phyloP scores from a whole-genome alignment of 1,140 invertebrate genomes.

The Drosophila sucinea region DNA sequence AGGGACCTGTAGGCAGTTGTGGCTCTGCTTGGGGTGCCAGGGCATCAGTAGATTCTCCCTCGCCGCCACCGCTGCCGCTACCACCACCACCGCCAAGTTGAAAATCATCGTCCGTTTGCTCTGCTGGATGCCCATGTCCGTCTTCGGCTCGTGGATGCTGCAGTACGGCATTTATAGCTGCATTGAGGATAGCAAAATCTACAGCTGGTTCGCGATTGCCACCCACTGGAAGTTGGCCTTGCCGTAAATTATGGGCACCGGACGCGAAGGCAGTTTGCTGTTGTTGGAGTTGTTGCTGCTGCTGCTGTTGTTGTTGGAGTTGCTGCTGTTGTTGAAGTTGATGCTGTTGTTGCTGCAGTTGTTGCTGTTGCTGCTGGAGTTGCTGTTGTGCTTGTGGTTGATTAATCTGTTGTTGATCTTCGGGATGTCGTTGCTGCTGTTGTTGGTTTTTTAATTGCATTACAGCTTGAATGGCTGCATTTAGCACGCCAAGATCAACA shows the following conservation, averaged over 20 bases:
- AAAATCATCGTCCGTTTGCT: constrained; percentile 36
- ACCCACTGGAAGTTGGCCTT: constrained; percentile 7
- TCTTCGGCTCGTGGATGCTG: constrained; percentile 53
- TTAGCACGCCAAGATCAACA: constrained; percentile 68
- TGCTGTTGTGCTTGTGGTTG: constrained; percentile 21
- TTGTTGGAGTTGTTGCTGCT: constrained; percentile 5
- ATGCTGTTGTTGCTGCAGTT: constrained; percentile 28
- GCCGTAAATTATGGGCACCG: constrained; percentile 31
- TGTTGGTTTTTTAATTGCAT: constrained; percentile 71
- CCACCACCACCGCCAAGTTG: neutral
- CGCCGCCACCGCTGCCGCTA: neutral
- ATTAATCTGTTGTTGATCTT: constrained; percentile 28
- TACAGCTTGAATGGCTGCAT: constrained; percentile 78
- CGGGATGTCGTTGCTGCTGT: constrained; percentile 54
- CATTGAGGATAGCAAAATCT: constrained; percentile 63
- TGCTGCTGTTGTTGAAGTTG: constrained; percentile 33
- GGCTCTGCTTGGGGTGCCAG: constrained; percentile 85
- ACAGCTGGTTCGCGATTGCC: constrained; percentile 41
- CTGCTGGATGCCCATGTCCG: constrained; percentile 15
- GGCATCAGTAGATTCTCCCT: constrained; percentile 24
- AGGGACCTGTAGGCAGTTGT: constrained; percentile 94
- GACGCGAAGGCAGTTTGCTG: constrained; percentile 35
- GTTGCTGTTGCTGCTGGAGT: constrained; percentile 27
- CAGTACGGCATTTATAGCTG: constrained; percentile 74
- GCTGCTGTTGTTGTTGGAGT: constrained; percentile 20